Evolutionary conservation across 2,797 vertebrate genomes (phyloP).

Genomic region (Mormyrops boulengeri): DNA sequence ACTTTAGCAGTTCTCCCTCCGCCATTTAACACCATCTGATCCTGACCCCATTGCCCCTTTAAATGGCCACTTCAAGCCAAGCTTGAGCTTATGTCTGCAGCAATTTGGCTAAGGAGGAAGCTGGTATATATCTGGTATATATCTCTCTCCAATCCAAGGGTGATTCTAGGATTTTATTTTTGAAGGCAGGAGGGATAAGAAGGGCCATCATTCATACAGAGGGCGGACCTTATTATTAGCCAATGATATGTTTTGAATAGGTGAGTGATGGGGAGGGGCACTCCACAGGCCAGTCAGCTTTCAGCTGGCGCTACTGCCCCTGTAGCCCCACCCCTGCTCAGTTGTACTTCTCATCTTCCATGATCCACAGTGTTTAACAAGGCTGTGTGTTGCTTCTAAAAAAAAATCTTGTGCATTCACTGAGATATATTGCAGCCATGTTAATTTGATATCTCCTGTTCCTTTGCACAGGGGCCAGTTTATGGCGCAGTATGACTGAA

Average conservation of each 20-base stretch:
- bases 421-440: background rate
- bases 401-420: background rate
- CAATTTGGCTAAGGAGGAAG: background rate
- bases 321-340: background rate
- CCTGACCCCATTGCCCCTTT: background rate
- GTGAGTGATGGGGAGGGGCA: background rate
- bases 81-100: background rate
- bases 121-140: background rate
- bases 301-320: background rate
- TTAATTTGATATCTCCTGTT: constrained; percentile 25
- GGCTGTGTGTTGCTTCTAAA: background rate
- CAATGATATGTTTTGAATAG: background rate
- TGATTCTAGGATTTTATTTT: background rate
- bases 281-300: background rate
- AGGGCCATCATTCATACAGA: background rate
- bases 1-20: background rate
- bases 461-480: constrained; percentile 61
- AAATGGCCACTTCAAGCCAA: background rate
- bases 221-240: background rate
- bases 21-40: background rate
- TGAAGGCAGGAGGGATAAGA: too few species aligned
- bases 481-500: constrained; percentile 74
- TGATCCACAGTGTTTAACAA: background rate
- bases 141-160: background rate
- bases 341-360: background rate